phyloP scores from a whole-genome alignment of 2,797 vertebrate species.

The Lepilemur septentrionalis region DNA sequence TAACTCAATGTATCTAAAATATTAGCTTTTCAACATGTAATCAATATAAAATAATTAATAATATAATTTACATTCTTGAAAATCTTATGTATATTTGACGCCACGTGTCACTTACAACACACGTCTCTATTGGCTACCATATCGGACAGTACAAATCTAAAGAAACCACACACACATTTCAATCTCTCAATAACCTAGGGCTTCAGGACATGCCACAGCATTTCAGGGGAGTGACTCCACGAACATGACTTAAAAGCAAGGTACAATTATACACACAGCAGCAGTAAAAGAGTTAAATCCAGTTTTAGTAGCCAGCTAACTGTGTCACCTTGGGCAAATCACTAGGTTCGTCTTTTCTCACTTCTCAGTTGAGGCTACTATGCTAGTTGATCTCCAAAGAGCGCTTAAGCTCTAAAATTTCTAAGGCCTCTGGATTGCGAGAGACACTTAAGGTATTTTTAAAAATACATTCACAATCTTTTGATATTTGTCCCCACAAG shows the following conservation, averaged over 20 bases:
- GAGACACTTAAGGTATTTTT: neutral
- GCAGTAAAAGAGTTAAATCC: neutral
- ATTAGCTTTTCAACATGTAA: neutral
- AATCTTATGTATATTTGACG: neutral
- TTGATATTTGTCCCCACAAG: neutral
- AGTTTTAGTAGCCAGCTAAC: neutral
- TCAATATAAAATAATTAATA: conserved; percentile 10
- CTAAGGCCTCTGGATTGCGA: neutral
- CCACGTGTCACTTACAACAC: neutral
- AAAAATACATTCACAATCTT: neutral
- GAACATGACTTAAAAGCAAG: neutral
- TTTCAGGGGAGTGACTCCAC: neutral
- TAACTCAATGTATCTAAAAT: neutral
- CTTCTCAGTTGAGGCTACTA: neutral
- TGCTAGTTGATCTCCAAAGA: neutral
- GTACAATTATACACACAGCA: neutral
- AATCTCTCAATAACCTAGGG: neutral
- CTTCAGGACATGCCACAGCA: neutral
- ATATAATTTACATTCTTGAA: neutral
- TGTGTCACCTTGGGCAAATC: neutral
- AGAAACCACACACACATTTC: neutral
- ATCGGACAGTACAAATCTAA: neutral
- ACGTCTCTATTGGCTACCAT: neutral
- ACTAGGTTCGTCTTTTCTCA: neutral
- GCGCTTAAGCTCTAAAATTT: neutral